Evolutionary conservation across 1,140 invertebrate genomes (phyloP), one percentile per base, ranked within the genome.

Genomic region (Melanaphis sacchari): DNA sequence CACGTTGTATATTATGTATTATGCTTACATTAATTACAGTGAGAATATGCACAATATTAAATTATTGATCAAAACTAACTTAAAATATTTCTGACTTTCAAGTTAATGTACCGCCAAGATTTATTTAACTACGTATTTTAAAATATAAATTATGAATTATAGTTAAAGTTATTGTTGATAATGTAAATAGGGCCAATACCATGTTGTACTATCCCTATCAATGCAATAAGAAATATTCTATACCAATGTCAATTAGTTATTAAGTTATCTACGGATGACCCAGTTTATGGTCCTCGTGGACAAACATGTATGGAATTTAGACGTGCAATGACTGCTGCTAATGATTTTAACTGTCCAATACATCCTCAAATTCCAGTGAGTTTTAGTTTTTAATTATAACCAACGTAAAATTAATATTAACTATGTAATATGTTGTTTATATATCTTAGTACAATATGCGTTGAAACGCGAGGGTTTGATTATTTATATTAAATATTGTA

Each of bases 261-360:
- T 38, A 24, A 90, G 49, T 5, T 90, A 54, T 21, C 88, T 4
- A 0, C 3, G 5, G 5, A 90, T 54, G 88, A 90, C 38, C 88
- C 88, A 54, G 49, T 52, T 22, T 26, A 52, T 40, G 22, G 88
- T 26, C 8, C 24, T 36, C n/a, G n/a, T n/a, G 36, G 49, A 31
- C 11, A 54, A 54, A 90, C 49, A 31, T 90, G 88, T 54, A 90
- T 90, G 88, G 9, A 49, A 18, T 81, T 81, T 46, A 91, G 41
- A 81, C 90, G 90, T 66, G 90, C 41, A 46, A n/a, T 81, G 40
- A 91, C 90, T 31, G 18, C 90, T n/a, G 36, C 54, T 18, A 2
- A n/a, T 36, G 81, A 36, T 91, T 91, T 91, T 18, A 81, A 36
- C 22, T 91, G 90, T 43, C 0, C 59, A 9, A 52, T 88, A 22